A percentile compares a stretch with the other conserved stretches of the same genome.
Evolutionary conservation across 2,888 invertebrate species (phyloP).

Genomic region (Drosophila longiperda): DNA sequence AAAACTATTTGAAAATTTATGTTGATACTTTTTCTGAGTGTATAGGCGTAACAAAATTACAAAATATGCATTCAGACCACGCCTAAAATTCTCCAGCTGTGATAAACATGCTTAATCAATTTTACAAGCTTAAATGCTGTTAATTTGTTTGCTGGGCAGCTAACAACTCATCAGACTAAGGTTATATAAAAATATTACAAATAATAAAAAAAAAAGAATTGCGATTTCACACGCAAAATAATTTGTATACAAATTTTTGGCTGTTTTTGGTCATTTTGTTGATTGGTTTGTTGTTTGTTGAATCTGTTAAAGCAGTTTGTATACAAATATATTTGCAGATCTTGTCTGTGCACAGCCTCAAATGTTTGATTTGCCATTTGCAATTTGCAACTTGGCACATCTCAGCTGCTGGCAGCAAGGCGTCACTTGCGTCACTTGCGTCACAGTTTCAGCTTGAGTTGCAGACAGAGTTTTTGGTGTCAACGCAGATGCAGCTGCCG

Average conservation of each 20-base stretch:
- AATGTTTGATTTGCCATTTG: constrained; percentile 61
- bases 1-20: not conserved
- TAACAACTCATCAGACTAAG: not conserved
- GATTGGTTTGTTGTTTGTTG: not conserved
- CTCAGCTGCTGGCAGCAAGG: constrained; percentile 22
- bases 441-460: constrained; percentile 10
- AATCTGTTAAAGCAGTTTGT: constrained; percentile 11
- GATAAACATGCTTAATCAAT: not conserved
- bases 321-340: constrained; percentile 19
- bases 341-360: constrained; percentile 1
- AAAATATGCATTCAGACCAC: not conserved
- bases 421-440: constrained; percentile 40
- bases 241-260: not conserved
- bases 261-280: constrained; percentile 23
- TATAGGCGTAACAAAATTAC: not conserved
- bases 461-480: constrained; percentile 37
- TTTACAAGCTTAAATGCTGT: not conserved
- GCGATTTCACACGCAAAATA: not conserved
- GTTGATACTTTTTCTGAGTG: not conserved
- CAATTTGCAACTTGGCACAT: constrained; percentile 54
- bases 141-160: too few species aligned
- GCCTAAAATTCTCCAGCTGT: not conserved
- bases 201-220: not conserved
- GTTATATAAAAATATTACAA: not conserved
- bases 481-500: constrained; percentile 48